A percentile compares a stretch with the other conserved stretches of the same genome.
These are phyloP conservation scores for Hyposoter didymator DNA, from an alignment of 2,888 invertebrate genomes.

Conservation along the genomic window DNA sequence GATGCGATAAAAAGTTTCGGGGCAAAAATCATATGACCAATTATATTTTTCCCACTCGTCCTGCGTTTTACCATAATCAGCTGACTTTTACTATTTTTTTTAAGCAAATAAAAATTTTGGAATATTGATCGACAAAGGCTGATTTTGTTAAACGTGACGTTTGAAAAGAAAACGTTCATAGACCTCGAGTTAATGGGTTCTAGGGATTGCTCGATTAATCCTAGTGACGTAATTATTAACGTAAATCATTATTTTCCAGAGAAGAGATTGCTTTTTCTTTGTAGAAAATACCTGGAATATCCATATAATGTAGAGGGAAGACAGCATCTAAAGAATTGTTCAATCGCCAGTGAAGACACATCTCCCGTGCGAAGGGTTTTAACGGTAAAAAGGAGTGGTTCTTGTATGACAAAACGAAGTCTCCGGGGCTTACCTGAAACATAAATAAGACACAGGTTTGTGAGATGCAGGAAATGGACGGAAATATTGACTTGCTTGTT, in stretches of 20 bases:
- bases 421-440: slow-evolving; percentile 68
- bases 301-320: not conserved
- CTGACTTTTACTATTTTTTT: not conserved
- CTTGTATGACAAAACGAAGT: slow-evolving; percentile 32
- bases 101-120: not conserved
- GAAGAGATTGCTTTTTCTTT: slow-evolving; percentile 17
- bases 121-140: not conserved
- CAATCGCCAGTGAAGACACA: slow-evolving; percentile 10
- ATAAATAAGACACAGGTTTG: slow-evolving; percentile 57
- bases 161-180: not conserved
- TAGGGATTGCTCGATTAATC: not conserved
- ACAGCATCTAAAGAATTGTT: slow-evolving; percentile 8
- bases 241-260: not conserved
- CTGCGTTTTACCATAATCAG: not conserved
- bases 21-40: not conserved
- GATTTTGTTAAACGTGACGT: not conserved
- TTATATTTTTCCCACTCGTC: not conserved
- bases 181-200: not conserved
- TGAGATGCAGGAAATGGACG: slow-evolving; percentile 57
- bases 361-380: slow-evolving; percentile 41
- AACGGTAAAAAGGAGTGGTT: slow-evolving; percentile 34
- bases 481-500: slow-evolving; percentile 40
- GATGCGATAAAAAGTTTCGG: not conserved
- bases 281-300: slow-evolving; percentile 37
- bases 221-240: not conserved